Conservation (phyloP, 2,888 invertebrate genomes). For the Autographa pulchrina region DNA sequence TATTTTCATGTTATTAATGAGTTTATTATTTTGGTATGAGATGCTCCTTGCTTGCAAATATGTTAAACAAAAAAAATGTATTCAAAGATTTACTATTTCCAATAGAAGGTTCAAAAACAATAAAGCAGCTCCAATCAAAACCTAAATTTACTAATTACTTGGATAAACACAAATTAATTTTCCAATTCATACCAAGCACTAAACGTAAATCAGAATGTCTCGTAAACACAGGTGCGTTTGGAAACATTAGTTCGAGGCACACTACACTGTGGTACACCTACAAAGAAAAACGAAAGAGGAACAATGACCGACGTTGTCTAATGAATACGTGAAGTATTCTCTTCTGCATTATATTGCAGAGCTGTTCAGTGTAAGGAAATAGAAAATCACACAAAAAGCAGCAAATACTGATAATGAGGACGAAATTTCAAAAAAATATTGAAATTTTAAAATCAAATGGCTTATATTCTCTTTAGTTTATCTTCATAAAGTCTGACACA, state of each 20-base stretch:
- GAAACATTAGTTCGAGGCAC: slow-evolving; percentile 29
- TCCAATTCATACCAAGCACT: background rate
- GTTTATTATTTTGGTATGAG: too few species aligned
- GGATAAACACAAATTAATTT: background rate
- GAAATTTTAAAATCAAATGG: too few species aligned
- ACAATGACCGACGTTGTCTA: slow-evolving; percentile 15
- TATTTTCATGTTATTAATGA: too few species aligned
- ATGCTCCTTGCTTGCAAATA: too few species aligned
- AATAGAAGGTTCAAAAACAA: too few species aligned
- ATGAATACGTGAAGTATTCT: slow-evolving; percentile 12
- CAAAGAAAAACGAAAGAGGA: slow-evolving; percentile 37
- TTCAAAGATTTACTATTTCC: too few species aligned
- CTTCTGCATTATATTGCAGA: background rate
- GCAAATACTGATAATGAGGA: too few species aligned
- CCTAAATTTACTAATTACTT: background rate
- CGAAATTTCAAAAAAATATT: too few species aligned
- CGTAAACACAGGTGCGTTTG: slow-evolving; percentile 21
- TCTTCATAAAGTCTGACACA: too few species aligned
- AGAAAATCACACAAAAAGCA: background rate
- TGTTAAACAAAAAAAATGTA: too few species aligned
- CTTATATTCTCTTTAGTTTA: too few species aligned
- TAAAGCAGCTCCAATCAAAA: background rate
- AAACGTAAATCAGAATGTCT: slow-evolving; percentile 26
- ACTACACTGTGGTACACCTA: slow-evolving; percentile 16
- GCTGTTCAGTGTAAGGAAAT: background rate